Conservation (phyloP, 2,113 vertebrate genomes). For the Ascaphus truei region DNA sequence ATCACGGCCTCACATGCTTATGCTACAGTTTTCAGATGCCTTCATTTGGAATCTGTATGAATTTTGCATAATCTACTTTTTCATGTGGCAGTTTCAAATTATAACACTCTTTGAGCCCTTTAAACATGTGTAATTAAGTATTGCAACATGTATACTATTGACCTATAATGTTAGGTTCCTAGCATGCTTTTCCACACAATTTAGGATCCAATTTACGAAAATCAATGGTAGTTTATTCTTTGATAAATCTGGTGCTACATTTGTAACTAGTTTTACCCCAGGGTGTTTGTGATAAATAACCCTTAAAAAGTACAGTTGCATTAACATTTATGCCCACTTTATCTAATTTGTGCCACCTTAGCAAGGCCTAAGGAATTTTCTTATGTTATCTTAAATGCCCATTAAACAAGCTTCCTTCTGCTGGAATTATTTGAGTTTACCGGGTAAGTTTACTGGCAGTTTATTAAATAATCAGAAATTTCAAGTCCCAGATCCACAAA, state of each 20-base stretch:
- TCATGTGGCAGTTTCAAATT: conserved; percentile 21
- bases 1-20: conserved; percentile 11
- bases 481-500: no score
- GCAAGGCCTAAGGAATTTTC: conserved; percentile 11
- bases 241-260: no score
- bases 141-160: no score
- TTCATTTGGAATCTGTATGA: conserved; percentile 21
- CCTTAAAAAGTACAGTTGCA: conserved; percentile 21
- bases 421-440: conserved; percentile 41
- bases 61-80: conserved; percentile 24
- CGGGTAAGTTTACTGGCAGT: conserved; percentile 32
- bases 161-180: background rate
- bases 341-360: conserved; percentile 9
- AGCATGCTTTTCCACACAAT: no score
- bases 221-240: no score
- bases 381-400: conserved; percentile 37
- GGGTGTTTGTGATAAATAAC: background rate
- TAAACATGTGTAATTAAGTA: conserved; percentile 13
- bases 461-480: conserved; percentile 52
- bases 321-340: conserved; percentile 2
- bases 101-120: conserved; percentile 11
- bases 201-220: no score
- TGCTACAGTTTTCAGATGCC: conserved; percentile 14
- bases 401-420: conserved; percentile 33
- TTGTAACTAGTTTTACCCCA: no score